Base-by-base conservation (phyloP, 1,140 invertebrate genomes). In the Lordiphosa mommai region DNA sequence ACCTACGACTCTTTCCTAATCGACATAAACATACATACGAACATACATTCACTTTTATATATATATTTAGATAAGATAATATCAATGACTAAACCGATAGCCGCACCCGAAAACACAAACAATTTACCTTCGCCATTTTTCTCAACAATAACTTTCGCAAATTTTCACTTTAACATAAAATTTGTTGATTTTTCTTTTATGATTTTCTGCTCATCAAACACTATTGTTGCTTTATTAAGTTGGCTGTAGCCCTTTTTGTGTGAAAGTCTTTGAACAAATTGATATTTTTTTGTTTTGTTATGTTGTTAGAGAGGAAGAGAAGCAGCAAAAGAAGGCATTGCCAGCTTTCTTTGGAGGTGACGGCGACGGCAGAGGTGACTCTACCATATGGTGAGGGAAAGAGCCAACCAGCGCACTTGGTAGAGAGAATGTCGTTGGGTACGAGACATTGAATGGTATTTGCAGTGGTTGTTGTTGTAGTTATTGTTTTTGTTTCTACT, bases 111-210 rank as follows among this genome's bases (percentile, higher is more conserved):
- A 50, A 38, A 50, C 8, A 34, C 13, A 16, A 27, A 5, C 17
- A 47, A 47, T n/a, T 8, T 82, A 82, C 71, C 76, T 67, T 55
- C 33, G 71, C 71, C 76, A 82, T 80, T 71, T 65, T 74, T 52
- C 34, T 48, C 36, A 27, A 1, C 41, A 27, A 43, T n/a, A 33
- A 70, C 76, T 82, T 74, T 80, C 49, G 49, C 52, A 58, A 17
- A 34, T 13, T 32, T 14, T 23, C 20, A 37, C 34, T 23, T 33
- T 33, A 38, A 14, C 40, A 64, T 47, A 46, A 58, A 17, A 46
- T 20, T 52, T 51, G 23, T 55, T 56, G 52, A 52, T 50, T 56
- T 52, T 30, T 46, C 49, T 23, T 41, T 40, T 61, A 27, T 56
- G 51, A 48, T 53, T 51, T 61, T 65, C 27, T 66, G 61, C 63